phyloP scores from a whole-genome alignment of 2,888 invertebrate genomes.

The Drosophila mercatorum region DNA sequence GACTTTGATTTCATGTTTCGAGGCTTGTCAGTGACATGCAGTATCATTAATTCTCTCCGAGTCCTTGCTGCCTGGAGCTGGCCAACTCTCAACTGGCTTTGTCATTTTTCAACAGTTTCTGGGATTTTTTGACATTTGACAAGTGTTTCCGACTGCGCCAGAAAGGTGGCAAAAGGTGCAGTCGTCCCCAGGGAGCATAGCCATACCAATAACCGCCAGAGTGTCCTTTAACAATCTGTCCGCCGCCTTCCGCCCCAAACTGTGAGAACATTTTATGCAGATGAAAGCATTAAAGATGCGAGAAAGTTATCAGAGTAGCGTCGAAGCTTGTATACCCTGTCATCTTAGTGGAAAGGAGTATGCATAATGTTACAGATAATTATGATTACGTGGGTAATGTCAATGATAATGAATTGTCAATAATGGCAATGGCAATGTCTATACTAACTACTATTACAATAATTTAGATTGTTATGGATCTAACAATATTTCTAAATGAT shows the following conservation, averaged over 20 bases:
- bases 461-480: too few species aligned
- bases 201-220: slow-evolving; percentile 6
- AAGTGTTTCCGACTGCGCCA: slow-evolving; percentile 69
- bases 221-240: slow-evolving; percentile 44
- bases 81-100: slow-evolving; percentile 38
- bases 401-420: background rate
- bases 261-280: slow-evolving; percentile 44
- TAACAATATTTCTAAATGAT: too few species aligned
- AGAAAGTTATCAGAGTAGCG: background rate
- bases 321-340: background rate
- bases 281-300: slow-evolving; percentile 30
- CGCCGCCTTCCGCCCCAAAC: slow-evolving; percentile 14
- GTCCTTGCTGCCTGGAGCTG: background rate
- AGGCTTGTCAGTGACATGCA: slow-evolving; percentile 82
- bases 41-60: slow-evolving; percentile 79
- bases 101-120: slow-evolving; percentile 75
- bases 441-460: background rate
- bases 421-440: background rate
- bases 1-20: slow-evolving; percentile 79
- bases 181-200: slow-evolving; percentile 12
- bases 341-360: background rate
- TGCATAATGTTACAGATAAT: background rate
- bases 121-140: slow-evolving; percentile 72
- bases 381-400: background rate
- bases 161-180: slow-evolving; percentile 67